Evolutionary conservation across 1,140 invertebrate genomes (phyloP).

Genomic region (Tetraneura akinire): DNA sequence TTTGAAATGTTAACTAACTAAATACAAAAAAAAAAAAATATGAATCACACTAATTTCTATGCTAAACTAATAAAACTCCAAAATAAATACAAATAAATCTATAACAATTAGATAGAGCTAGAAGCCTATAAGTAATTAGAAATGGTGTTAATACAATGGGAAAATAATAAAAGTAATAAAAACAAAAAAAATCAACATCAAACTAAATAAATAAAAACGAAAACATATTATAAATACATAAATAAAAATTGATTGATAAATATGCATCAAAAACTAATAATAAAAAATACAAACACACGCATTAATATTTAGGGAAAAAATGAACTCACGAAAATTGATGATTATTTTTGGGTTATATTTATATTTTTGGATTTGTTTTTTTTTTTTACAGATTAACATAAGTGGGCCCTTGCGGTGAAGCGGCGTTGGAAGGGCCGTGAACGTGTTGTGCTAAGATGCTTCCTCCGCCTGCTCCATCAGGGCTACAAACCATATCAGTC

Average conservation of each 20-base stretch:
- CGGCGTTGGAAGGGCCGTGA: slow-evolving; percentile 66
- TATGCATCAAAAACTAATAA: slow-evolving; percentile 55
- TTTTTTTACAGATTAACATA: slow-evolving; percentile 87
- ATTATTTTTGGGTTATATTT: slow-evolving; percentile 33
- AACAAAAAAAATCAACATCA: slow-evolving; percentile 50
- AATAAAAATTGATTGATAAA: slow-evolving; percentile 52
- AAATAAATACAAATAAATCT: slow-evolving; percentile 23
- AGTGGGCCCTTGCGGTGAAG: slow-evolving; percentile 85
- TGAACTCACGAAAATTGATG: slow-evolving; percentile 56
- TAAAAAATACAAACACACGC: slow-evolving; percentile 55
- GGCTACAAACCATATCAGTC: slow-evolving; percentile 54
- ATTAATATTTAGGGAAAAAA: slow-evolving; percentile 52
- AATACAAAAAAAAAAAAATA: neutral
- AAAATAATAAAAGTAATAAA: slow-evolving; percentile 23
- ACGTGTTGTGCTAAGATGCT: slow-evolving; percentile 54
- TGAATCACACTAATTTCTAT: neutral
- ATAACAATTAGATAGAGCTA: neutral
- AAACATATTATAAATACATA: neutral
- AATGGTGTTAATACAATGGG: slow-evolving; percentile 19
- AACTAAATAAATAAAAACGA: slow-evolving; percentile 53
- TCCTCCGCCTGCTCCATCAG: slow-evolving; percentile 52
- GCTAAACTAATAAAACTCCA: slow-evolving; percentile 2
- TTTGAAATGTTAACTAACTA: slow-evolving; percentile 7
- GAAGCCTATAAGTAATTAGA: neutral
- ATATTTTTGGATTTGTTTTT: slow-evolving; percentile 59